phyloP scores from a whole-genome alignment of 2,888 invertebrate species.

The Poecilobothrus nobilitatus region DNA sequence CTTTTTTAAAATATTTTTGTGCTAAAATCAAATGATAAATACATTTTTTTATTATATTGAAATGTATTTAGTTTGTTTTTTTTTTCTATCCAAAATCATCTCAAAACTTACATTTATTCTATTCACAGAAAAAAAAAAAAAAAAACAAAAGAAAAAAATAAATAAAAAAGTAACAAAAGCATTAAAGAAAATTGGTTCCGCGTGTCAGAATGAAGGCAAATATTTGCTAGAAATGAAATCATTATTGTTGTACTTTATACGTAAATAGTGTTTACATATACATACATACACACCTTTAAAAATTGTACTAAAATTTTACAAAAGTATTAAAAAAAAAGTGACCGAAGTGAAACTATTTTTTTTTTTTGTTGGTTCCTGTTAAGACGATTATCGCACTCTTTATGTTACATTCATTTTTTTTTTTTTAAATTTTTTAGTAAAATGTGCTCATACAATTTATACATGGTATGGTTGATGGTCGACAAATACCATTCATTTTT shows the following conservation, averaged over 20 bases:
- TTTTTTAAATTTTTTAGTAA: too few species aligned
- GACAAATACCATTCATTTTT: too few species aligned
- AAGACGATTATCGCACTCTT: slow-evolving; percentile 1
- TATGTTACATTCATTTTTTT: background rate
- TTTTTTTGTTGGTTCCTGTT: background rate
- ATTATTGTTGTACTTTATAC: background rate
- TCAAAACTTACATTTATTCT: too few species aligned
- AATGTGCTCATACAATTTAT: too few species aligned
- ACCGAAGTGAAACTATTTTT: background rate
- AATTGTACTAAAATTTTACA: background rate
- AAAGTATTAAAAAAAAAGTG: background rate
- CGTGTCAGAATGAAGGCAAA: slow-evolving; percentile 6
- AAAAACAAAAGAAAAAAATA: background rate
- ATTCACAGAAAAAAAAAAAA: background rate
- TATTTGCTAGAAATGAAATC: background rate
- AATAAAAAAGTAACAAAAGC: too few species aligned
- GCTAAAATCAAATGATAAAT: too few species aligned
- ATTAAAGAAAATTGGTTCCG: background rate
- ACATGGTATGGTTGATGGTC: too few species aligned
- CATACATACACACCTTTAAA: background rate
- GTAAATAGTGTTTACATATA: background rate
- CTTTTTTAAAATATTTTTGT: too few species aligned
- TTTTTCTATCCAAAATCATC: too few species aligned
- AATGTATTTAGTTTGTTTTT: too few species aligned
- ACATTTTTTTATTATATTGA: too few species aligned